phyloP scores from a whole-genome alignment of 2,888 invertebrate genomes.

The Aspidiotus rigidus region DNA sequence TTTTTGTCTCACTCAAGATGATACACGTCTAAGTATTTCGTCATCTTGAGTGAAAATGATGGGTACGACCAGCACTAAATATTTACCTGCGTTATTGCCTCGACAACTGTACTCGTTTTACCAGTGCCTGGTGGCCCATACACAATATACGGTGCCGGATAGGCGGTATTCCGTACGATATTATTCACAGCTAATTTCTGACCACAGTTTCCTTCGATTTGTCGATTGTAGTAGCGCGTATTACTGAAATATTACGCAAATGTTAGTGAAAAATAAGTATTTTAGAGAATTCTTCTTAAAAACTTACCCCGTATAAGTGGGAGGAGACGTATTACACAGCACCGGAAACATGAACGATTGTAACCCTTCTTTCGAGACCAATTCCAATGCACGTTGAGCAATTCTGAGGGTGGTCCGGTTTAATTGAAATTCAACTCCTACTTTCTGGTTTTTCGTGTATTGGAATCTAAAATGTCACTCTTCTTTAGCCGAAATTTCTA shows the following conservation, averaged over 20 bases:
- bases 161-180: conserved; percentile 54
- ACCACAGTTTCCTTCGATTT: conserved; percentile 49
- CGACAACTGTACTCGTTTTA: conserved; percentile 62
- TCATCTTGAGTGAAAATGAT: too few relatives aligned
- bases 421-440: conserved; percentile 41
- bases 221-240: conserved; percentile 26
- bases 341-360: conserved; percentile 14
- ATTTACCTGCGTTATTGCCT: conserved; percentile 54
- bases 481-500: neutral
- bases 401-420: conserved; percentile 40
- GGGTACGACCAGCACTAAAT: too few relatives aligned
- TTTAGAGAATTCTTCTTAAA: too few relatives aligned
- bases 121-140: conserved; percentile 82
- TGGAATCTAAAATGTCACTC: conserved; percentile 4
- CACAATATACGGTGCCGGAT: conserved; percentile 65
- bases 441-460: conserved; percentile 9
- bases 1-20: too few relatives aligned
- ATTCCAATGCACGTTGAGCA: conserved; percentile 41
- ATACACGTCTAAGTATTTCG: too few relatives aligned
- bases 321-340: too few relatives aligned
- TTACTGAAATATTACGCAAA: too few relatives aligned
- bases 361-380: neutral
- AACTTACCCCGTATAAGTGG: too few relatives aligned
- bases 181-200: conserved; percentile 59
- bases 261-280: too few relatives aligned